Conservation (phyloP, 2,113 vertebrate genomes). For the Rhinolophus sinicus region DNA sequence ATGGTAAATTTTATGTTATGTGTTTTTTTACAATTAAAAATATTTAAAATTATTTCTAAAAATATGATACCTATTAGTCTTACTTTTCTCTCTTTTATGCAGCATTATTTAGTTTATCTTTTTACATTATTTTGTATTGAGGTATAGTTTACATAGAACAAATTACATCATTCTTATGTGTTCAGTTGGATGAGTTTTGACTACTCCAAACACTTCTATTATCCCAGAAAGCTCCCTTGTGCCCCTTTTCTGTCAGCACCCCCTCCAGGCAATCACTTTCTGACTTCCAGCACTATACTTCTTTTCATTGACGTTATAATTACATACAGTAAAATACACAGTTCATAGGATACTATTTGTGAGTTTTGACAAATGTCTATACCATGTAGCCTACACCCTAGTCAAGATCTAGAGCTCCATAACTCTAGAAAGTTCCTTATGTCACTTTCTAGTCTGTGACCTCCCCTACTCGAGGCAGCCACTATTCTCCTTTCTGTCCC, state of each 20-base stretch:
- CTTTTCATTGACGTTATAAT: not conserved
- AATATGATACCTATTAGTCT: not conserved
- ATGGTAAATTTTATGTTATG: not conserved
- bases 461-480: not conserved
- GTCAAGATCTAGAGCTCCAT: not conserved
- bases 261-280: not conserved
- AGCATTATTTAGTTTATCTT: not conserved
- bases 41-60: not conserved
- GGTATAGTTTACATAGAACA: not conserved
- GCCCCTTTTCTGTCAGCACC: not conserved
- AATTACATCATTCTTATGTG: not conserved
- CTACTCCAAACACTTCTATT: not conserved
- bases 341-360: not conserved
- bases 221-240: not conserved
- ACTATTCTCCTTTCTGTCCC: not conserved
- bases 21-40: not conserved
- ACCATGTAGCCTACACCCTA: not conserved
- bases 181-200: not conserved
- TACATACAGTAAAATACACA: not conserved
- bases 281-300: not conserved
- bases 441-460: not conserved
- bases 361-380: not conserved
- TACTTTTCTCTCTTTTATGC: not conserved
- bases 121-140: not conserved
- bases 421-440: not conserved